Base-by-base conservation (phyloP, 2,888 invertebrate species). In the Andrena minutula region DNA sequence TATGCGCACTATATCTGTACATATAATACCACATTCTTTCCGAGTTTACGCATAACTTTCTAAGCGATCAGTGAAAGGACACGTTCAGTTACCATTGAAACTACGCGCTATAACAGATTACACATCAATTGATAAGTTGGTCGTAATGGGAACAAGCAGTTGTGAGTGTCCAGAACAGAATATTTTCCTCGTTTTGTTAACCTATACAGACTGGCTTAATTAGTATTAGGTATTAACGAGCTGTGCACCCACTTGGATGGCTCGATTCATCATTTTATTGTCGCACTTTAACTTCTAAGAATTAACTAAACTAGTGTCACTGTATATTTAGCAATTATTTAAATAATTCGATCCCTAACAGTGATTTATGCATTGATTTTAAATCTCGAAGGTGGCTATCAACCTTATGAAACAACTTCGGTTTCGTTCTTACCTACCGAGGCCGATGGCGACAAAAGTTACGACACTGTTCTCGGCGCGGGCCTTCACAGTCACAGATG, bases 401-500 rank as follows among this genome's bases (percentile, higher is more conserved):
- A 5, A 10, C 56, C 63, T 82, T 69, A 12, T 30, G 74, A 53
- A 64, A 63, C 32, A 3, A 20, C 26, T 26, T 64, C 61, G 83
- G 30, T 63, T 75, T 72, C 83, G 79, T 82, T 68, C 83, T 91
- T 91, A 91, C 89, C 90, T 75, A 89, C 88, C 75, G 91, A 88
- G 90, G 64, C 58, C 32, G 51, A n/a, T 49, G 28, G 66, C 79
- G 77, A 78, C 79, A 58, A 86, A 77, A 79, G 75, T 69, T 70
- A 79, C 68, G 75, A 51, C 63, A 51, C 71, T 41, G 71, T 66
- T 74, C 75, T 32, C 63, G 30, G 47, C 64, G 35, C 71, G 53
- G 47, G 30, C 56, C 53, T 35, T 58, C 8, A 60, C 26, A 72
- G 76, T 65, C 85, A 91, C 87, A 91, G 92, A 91, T 91, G 92